Conservation (phyloP, 1,140 invertebrate species). For the Ceratitis capitata region DNA sequence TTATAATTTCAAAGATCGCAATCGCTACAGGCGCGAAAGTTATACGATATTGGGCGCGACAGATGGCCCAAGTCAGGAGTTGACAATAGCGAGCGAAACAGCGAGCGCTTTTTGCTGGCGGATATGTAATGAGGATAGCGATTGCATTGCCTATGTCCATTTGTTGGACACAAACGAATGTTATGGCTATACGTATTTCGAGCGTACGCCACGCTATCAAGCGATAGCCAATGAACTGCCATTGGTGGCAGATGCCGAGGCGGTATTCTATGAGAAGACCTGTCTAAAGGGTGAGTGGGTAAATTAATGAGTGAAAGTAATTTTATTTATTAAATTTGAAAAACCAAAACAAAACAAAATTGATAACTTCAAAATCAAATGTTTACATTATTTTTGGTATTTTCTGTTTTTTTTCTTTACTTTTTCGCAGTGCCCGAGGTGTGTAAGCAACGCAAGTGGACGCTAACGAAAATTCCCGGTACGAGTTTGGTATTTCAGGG, state of each 20-base stretch:
- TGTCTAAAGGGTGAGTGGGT: constrained; percentile 62
- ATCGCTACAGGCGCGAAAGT: constrained; percentile 47
- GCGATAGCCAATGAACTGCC: constrained; percentile 58
- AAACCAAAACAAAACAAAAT: no score
- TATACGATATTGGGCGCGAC: constrained; percentile 54
- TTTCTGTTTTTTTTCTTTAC: not conserved
- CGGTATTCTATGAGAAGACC: constrained; percentile 67
- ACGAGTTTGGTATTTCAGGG: constrained; percentile 66
- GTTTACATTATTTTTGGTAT: no score
- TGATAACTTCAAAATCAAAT: no score
- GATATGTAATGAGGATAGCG: constrained; percentile 63
- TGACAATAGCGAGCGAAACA: constrained; percentile 52
- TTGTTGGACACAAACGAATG: constrained; percentile 64
- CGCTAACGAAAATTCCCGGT: constrained; percentile 67
- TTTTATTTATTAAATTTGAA: constrained; percentile 4
- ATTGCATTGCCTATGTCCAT: constrained; percentile 66
- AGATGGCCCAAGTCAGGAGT: constrained; percentile 43
- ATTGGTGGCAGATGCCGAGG: constrained; percentile 63
- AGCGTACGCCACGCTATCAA: constrained; percentile 51
- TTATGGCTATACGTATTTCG: constrained; percentile 63
- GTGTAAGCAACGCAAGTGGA: constrained; percentile 65
- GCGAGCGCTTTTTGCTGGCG: constrained; percentile 66
- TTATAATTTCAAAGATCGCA: constrained; percentile 52
- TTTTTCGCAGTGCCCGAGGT: constrained; percentile 58
- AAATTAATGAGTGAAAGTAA: not conserved